A percentile compares a stretch with the other conserved stretches of the same genome.
Conservation (phyloP, 2,888 invertebrate species). For the Erynnis tages region DNA sequence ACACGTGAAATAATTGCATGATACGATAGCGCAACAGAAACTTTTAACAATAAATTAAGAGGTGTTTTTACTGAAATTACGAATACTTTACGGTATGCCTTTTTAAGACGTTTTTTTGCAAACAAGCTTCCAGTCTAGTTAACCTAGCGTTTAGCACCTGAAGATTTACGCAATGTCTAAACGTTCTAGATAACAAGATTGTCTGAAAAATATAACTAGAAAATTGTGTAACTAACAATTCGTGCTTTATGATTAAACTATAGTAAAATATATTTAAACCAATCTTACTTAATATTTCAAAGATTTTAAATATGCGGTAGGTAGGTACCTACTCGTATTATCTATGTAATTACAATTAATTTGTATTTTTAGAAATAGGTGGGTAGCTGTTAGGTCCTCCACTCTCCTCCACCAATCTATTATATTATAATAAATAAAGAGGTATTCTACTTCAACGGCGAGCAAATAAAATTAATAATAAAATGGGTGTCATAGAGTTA, state of each 20-base stretch:
- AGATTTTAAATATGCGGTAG: too few relatives aligned
- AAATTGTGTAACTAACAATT: neutral
- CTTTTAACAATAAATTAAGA: conserved; percentile 11
- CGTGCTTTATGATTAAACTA: neutral
- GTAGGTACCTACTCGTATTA: too few relatives aligned
- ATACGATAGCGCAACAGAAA: conserved; percentile 1
- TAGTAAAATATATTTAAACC: too few relatives aligned
- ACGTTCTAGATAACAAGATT: conserved; percentile 5
- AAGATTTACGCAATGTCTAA: conserved; percentile 7
- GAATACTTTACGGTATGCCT: conserved; percentile 9
- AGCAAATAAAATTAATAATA: too few relatives aligned
- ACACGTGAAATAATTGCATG: conserved; percentile 1
- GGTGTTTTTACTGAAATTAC: conserved; percentile 16
- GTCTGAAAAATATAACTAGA: neutral
- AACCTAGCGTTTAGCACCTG: conserved; percentile 5
- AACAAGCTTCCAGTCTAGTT: conserved; percentile 15
- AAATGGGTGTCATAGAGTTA: too few relatives aligned
- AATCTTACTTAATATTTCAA: too few relatives aligned
- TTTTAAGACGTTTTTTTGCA: conserved; percentile 17
- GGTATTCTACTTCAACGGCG: too few relatives aligned
- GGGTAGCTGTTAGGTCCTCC: too few relatives aligned
- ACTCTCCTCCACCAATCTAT: too few relatives aligned
- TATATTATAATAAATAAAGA: too few relatives aligned
- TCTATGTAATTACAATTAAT: too few relatives aligned
- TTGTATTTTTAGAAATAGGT: too few relatives aligned